Evolutionary conservation across 2,797 vertebrate species (phyloP).

Genomic region (Silurus aristotelis): DNA sequence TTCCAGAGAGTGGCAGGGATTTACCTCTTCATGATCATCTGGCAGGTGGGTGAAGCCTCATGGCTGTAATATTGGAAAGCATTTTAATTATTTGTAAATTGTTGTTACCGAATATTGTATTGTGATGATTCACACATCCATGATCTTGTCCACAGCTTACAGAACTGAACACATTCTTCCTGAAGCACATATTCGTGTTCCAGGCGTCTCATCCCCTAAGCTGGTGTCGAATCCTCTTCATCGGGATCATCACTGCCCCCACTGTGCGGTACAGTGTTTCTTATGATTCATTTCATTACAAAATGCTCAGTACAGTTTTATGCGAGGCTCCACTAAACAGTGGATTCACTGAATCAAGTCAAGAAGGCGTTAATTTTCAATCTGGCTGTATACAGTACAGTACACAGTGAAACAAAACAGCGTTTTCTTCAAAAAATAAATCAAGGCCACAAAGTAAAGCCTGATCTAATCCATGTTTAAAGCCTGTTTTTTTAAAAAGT

Average conservation of each 20-base stretch:
- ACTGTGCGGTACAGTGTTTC: slow-evolving; percentile 85
- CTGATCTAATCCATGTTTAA: background rate
- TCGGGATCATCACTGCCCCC: slow-evolving; percentile 95
- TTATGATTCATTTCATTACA: background rate
- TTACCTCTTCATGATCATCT: slow-evolving; percentile 98
- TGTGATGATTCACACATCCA: background rate
- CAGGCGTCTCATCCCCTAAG: slow-evolving; percentile 93
- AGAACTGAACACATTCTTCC: slow-evolving; percentile 97
- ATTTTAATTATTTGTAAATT: background rate
- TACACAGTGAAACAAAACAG: too few species aligned
- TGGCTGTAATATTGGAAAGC: background rate
- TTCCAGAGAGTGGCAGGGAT: slow-evolving; percentile 92
- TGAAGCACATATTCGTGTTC: slow-evolving; percentile 98
- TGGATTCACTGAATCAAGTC: background rate
- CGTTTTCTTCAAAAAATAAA: background rate
- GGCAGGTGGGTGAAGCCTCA: slow-evolving; percentile 84
- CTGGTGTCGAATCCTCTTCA: slow-evolving; percentile 93
- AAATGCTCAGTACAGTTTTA: background rate
- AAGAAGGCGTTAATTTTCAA: too few species aligned
- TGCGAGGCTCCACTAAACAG: background rate
- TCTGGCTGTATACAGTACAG: too few species aligned
- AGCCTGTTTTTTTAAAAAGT: background rate
- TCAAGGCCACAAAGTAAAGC: background rate
- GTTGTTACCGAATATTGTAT: background rate
- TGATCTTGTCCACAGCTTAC: slow-evolving; percentile 77